These are phyloP conservation scores for Heteronetta atricapilla DNA, from an alignment of 2,113 vertebrate genomes.

Conservation along the genomic window DNA sequence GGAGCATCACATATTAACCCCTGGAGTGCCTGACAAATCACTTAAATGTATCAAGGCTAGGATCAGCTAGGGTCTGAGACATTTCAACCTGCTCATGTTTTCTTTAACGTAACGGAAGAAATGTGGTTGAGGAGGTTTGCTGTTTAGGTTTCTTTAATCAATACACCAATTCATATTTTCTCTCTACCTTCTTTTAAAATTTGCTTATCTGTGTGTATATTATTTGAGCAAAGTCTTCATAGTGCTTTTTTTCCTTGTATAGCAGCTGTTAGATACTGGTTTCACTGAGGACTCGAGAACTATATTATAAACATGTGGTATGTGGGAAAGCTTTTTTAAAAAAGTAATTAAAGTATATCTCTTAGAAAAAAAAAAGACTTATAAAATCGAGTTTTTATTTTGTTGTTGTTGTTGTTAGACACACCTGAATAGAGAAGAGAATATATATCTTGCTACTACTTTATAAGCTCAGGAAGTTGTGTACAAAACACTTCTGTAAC, in stretches of 20 bases:
- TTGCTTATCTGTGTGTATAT: neutral
- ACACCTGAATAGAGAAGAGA: too few relatives aligned
- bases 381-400: neutral
- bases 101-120: neutral
- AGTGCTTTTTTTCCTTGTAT: neutral
- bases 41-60: neutral
- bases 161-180: neutral
- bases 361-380: neutral
- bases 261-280: neutral
- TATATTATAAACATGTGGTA: neutral
- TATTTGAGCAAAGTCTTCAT: neutral
- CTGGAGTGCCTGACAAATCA: neutral
- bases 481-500: neutral
- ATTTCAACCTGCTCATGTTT: neutral
- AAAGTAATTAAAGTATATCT: neutral
- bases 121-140: neutral
- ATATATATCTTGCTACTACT: neutral
- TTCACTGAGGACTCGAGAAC: neutral
- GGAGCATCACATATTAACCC: neutral
- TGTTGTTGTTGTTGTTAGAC: too few relatives aligned
- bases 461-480: neutral
- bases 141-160: neutral
- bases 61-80: neutral
- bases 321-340: neutral
- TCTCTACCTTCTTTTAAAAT: neutral